Percentiles rank a stretch among this genome's conserved stretches.
Evolutionary conservation across 53 echinoderm and acorn worm species (phyloP).

Genomic region (Echinometra lucunter): DNA sequence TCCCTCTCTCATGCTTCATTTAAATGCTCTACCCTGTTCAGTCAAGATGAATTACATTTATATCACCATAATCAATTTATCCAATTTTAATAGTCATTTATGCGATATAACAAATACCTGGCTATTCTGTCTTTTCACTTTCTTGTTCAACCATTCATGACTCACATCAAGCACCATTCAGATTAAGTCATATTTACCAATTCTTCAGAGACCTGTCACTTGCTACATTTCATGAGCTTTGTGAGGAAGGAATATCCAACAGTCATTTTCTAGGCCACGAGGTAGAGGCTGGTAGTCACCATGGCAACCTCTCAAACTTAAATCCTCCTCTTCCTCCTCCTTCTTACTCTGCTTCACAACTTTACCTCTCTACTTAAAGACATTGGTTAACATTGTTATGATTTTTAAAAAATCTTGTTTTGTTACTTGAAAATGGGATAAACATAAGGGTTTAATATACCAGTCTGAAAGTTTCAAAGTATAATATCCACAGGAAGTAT

Average conservation of each 20-base stretch:
- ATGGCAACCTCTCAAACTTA: constrained; percentile 5
- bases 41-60: too few relatives aligned
- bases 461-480: too few relatives aligned
- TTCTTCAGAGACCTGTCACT: constrained; percentile 2
- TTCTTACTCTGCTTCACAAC: background rate
- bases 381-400: too few relatives aligned
- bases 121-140: background rate
- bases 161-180: background rate
- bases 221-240: background rate
- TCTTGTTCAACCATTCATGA: background rate
- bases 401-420: too few relatives aligned
- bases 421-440: too few relatives aligned
- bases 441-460: too few relatives aligned
- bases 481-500: too few relatives aligned
- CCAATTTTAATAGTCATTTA: too few relatives aligned
- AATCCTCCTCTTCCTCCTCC: constrained; percentile 29
- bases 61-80: too few relatives aligned
- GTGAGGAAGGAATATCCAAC: constrained; percentile 55
- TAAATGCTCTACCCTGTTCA: background rate
- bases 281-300: background rate
- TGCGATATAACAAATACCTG: background rate
- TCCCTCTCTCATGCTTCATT: background rate
- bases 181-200: constrained; percentile 1
- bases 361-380: background rate
- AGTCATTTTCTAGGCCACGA: constrained; percentile 14